phyloP scores from a whole-genome alignment of 2,888 invertebrate genomes.

The Pterostichus niger region DNA sequence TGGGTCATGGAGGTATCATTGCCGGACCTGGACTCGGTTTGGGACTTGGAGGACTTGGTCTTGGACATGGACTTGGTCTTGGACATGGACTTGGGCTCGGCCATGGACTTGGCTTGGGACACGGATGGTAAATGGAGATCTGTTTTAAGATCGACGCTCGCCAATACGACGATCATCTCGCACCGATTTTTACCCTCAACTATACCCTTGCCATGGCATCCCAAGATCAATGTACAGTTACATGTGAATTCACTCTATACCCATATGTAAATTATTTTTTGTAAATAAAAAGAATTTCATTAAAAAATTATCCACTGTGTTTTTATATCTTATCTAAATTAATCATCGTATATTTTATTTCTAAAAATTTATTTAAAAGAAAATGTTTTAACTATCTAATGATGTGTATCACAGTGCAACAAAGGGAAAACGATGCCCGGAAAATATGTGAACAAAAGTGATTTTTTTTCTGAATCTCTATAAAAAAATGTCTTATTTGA shows the following conservation, averaged over 20 bases:
- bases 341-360: too few species aligned
- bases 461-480: too few species aligned
- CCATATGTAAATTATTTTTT: slow-evolving; percentile 46
- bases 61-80: slow-evolving; percentile 67
- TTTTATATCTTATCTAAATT: neutral
- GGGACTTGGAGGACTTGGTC: slow-evolving; percentile 64
- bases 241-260: slow-evolving; percentile 41
- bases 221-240: slow-evolving; percentile 28
- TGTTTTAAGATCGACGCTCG: slow-evolving; percentile 38
- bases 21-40: slow-evolving; percentile 63
- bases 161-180: slow-evolving; percentile 23
- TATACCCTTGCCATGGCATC: slow-evolving; percentile 19
- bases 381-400: too few species aligned
- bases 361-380: too few species aligned
- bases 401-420: too few species aligned
- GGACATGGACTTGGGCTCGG: slow-evolving; percentile 67
- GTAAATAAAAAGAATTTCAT: slow-evolving; percentile 32
- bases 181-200: neutral
- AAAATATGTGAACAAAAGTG: too few species aligned
- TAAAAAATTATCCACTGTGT: neutral
- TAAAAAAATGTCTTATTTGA: too few species aligned
- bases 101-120: slow-evolving; percentile 54
- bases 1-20: slow-evolving; percentile 64
- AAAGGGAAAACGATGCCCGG: too few species aligned
- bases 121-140: slow-evolving; percentile 47